Evolutionary conservation across 2,888 invertebrate species (phyloP).

Genomic region (Helicoverpa assulta): DNA sequence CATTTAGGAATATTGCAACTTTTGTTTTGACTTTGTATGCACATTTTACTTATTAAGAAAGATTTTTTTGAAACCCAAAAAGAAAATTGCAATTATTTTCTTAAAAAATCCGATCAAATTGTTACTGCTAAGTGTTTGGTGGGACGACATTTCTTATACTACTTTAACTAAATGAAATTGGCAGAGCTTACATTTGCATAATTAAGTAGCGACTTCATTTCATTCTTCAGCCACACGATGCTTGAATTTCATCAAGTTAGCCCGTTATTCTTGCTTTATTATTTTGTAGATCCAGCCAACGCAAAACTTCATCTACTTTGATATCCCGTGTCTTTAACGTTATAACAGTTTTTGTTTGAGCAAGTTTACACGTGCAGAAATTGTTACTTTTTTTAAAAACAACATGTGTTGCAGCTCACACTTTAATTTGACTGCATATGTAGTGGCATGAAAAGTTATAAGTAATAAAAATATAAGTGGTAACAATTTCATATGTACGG

Average conservation of each 20-base stretch:
- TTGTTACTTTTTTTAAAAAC: slow-evolving; percentile 9
- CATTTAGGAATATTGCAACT: not conserved
- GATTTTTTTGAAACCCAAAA: not conserved
- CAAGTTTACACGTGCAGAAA: slow-evolving; percentile 11
- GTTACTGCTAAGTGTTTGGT: slow-evolving; percentile 14
- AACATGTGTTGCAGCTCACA: not conserved
- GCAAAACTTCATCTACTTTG: slow-evolving; percentile 25
- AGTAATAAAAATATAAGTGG: too few relatives aligned
- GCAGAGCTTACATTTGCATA: slow-evolving; percentile 47
- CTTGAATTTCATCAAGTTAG: slow-evolving; percentile 33
- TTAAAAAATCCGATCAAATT: slow-evolving; percentile 38
- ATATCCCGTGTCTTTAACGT: slow-evolving; percentile 10
- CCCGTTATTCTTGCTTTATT: slow-evolving; percentile 28
- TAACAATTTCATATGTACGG: too few relatives aligned
- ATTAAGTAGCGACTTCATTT: slow-evolving; percentile 41
- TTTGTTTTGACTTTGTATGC: not conserved
- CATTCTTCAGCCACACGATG: slow-evolving; percentile 27
- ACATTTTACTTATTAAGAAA: not conserved
- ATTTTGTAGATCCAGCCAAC: slow-evolving; percentile 11
- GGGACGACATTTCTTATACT: slow-evolving; percentile 33
- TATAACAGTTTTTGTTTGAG: slow-evolving; percentile 17
- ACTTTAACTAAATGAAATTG: slow-evolving; percentile 42
- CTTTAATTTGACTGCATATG: too few relatives aligned
- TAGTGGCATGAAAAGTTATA: too few relatives aligned
- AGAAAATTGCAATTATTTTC: slow-evolving; percentile 5